Base-by-base conservation (phyloP, 2,888 invertebrate genomes). In the Harmothoe impar region DNA sequence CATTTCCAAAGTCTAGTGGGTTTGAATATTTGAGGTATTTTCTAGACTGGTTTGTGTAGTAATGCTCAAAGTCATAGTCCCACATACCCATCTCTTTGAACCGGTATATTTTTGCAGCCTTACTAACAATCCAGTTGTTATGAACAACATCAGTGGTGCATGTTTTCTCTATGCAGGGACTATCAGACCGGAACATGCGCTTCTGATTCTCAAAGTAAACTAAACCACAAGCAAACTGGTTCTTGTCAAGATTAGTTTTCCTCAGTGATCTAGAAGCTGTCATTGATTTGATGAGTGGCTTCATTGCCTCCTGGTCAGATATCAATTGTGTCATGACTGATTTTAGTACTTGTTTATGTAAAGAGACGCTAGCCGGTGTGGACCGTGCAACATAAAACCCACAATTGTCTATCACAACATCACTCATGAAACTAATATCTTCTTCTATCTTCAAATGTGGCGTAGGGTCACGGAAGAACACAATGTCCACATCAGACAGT, bases 181-280 rank as follows among this genome's bases (percentile, higher is more conserved):
- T 35, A 85, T 89, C 89, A 5, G 20, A 23, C 5, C 23, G 15
- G 43, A 89, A 89, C 78, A 89, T 78, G 23, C 89, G 15, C 23
- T 89, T 51, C 23, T 52, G 77, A n/a, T 89, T 35, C 54, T 92
- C 91, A 89, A 89, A 92, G 78, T 92, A 92, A 25, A 86, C 72
- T 20, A 90, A 3, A 7, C 92, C 92, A 84, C 92, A 92, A 15
- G 90, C 68, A 84, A 90, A 92, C 29, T 52, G 17, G 0, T 77
- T 52, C 29, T 84, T 84, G 20, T 43, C 43, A 23, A 84, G 51
- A 20, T 23, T 51, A n/a, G 23, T 17, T 23, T 84, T 84, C 51
- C 43, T 84, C 43, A 84, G 43, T 17, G 23, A 1, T 51, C 20
- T 84, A 1, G 35, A 23, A 51, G 43, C 23, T 33, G 25, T 43